Evolutionary conservation across 2,888 invertebrate genomes (phyloP).

Genomic region (Carcina quercana): DNA sequence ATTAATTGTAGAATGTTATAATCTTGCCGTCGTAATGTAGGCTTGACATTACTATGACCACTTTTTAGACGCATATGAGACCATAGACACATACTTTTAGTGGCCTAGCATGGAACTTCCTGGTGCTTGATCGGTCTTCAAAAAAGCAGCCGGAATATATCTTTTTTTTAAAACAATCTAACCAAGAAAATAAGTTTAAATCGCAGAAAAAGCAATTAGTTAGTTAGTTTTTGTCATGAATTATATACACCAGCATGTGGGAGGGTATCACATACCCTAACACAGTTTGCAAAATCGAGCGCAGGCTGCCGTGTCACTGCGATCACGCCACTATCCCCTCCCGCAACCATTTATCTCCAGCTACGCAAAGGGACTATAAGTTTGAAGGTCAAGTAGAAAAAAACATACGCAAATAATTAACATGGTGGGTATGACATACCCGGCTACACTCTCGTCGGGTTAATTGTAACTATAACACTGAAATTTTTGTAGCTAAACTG

Average conservation of each 20-base stretch:
- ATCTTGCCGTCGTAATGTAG: neutral
- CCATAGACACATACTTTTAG: neutral
- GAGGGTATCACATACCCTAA: neutral
- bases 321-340: conserved; percentile 1
- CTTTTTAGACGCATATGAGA: neutral
- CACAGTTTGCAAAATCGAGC: conserved; percentile 1
- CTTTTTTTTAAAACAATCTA: neutral
- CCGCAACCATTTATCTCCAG: neutral
- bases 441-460: neutral
- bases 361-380: neutral
- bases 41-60: neutral
- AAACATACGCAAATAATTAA: conserved; percentile 1
- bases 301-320: conserved; percentile 1
- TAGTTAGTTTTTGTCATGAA: neutral
- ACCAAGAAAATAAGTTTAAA: neutral
- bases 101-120: neutral
- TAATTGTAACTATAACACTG: too few relatives aligned
- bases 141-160: neutral
- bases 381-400: neutral
- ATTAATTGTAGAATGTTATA: too few relatives aligned
- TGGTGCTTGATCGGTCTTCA: neutral
- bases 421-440: neutral
- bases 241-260: neutral
- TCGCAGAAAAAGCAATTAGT: neutral
- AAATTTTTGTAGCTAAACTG: too few relatives aligned